These are phyloP conservation scores for Lordiphosa fenestrarum DNA, from an alignment of 2,888 invertebrate species.

Conservation along the genomic window DNA sequence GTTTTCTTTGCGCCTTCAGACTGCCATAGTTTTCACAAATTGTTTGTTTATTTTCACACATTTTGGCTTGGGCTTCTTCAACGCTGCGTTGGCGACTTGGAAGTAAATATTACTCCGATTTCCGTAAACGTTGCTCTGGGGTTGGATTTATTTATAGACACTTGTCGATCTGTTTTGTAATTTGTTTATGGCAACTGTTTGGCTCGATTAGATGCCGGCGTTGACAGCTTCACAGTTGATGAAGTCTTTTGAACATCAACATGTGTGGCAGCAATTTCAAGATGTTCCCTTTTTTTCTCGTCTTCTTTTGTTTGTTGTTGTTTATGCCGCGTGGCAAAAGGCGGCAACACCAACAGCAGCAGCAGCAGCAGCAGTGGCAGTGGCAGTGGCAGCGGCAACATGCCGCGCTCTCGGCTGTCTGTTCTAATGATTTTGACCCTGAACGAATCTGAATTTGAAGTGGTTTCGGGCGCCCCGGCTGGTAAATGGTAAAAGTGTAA, in stretches of 20 bases:
- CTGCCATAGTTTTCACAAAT: constrained; percentile 27
- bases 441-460: constrained; percentile 66
- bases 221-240: constrained; percentile 63
- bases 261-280: constrained; percentile 45
- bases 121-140: constrained; percentile 31
- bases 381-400: too few species aligned
- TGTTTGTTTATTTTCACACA: constrained; percentile 68
- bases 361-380: too few species aligned
- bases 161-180: constrained; percentile 49
- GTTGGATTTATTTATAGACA: constrained; percentile 38
- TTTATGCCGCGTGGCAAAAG: constrained; percentile 59
- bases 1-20: constrained; percentile 1
- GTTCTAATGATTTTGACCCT: constrained; percentile 71
- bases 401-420: constrained; percentile 34
- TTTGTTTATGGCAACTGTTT: constrained; percentile 72
- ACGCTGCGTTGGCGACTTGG: constrained; percentile 41
- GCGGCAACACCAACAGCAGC: neutral
- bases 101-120: constrained; percentile 43
- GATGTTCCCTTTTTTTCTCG: neutral
- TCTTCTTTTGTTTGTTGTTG: constrained; percentile 22
- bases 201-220: constrained; percentile 59
- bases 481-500: constrained; percentile 50
- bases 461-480: constrained; percentile 47
- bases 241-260: constrained; percentile 59
- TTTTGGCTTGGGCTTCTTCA: constrained; percentile 22